These are phyloP conservation scores for Spermophilus dauricus DNA, from an alignment of 2,113 vertebrate genomes.

Conservation along the genomic window DNA sequence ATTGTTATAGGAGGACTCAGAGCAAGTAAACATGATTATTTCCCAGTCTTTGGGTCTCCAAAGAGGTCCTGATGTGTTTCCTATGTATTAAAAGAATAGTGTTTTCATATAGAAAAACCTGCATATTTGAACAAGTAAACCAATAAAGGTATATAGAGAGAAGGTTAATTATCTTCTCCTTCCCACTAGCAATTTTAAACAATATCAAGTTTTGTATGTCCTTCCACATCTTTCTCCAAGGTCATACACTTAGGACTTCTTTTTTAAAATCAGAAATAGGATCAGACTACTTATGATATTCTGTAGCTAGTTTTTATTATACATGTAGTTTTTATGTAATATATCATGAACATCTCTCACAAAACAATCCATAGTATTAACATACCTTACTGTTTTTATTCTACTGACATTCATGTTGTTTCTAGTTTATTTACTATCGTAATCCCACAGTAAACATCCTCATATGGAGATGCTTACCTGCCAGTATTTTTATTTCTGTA, in stretches of 20 bases:
- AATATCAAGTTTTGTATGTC: background rate
- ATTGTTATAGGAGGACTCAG: background rate
- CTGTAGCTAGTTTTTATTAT: conserved; percentile 22
- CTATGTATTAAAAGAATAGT: conserved; percentile 6
- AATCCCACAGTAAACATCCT: background rate
- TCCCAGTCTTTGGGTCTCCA: background rate
- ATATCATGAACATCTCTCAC: background rate
- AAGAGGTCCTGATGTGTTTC: background rate
- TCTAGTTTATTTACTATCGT: conserved; percentile 26
- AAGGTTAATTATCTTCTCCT: background rate
- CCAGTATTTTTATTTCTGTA: conserved; percentile 5
- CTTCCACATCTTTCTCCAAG: conserved; percentile 17
- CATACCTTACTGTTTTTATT: background rate
- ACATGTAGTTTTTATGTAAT: background rate
- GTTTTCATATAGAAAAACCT: conserved; percentile 18
- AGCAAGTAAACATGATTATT: background rate
- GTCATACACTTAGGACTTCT: background rate
- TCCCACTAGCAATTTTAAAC: conserved; percentile 14
- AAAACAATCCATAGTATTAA: conserved; percentile 6
- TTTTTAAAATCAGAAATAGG: conserved; percentile 10
- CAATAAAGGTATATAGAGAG: background rate
- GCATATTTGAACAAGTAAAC: background rate
- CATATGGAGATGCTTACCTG: background rate
- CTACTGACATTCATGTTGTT: background rate
- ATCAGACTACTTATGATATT: background rate